These are phyloP conservation scores for Dynastes grantii DNA, from an alignment of 2,888 invertebrate species.

Conservation along the genomic window DNA sequence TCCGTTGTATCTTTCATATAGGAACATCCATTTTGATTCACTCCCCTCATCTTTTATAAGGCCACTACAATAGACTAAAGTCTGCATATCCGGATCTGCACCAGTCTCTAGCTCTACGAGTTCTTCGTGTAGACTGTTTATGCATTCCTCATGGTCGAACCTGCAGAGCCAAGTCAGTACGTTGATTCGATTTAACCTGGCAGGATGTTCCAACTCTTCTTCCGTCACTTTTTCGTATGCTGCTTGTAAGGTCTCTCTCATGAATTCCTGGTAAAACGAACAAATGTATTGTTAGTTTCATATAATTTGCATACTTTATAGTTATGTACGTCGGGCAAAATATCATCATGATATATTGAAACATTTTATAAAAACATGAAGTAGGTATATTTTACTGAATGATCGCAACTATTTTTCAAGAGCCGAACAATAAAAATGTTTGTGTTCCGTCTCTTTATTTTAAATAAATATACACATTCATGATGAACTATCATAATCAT, in stretches of 20 bases:
- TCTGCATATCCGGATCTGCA: conserved; percentile 74
- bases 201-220: conserved; percentile 39
- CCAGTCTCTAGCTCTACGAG: conserved; percentile 32
- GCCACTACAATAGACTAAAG: conserved; percentile 75
- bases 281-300: background rate
- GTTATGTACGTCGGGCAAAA: background rate
- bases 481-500: too few species aligned
- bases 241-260: conserved; percentile 35
- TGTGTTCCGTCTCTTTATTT: too few species aligned
- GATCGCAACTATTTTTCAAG: too few species aligned
- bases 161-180: conserved; percentile 61
- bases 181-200: conserved; percentile 66
- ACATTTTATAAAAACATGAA: too few species aligned
- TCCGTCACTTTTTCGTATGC: conserved; percentile 48
- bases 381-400: too few species aligned
- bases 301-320: background rate
- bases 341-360: background rate
- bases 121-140: conserved; percentile 6
- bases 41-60: conserved; percentile 71
- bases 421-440: too few species aligned
- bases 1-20: conserved; percentile 17
- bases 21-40: conserved; percentile 61
- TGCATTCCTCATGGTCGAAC: conserved; percentile 66
- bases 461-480: too few species aligned
- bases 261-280: conserved; percentile 25